phyloP scores from a whole-genome alignment of 2,113 vertebrate species.

The Damaliscus lunatus region DNA sequence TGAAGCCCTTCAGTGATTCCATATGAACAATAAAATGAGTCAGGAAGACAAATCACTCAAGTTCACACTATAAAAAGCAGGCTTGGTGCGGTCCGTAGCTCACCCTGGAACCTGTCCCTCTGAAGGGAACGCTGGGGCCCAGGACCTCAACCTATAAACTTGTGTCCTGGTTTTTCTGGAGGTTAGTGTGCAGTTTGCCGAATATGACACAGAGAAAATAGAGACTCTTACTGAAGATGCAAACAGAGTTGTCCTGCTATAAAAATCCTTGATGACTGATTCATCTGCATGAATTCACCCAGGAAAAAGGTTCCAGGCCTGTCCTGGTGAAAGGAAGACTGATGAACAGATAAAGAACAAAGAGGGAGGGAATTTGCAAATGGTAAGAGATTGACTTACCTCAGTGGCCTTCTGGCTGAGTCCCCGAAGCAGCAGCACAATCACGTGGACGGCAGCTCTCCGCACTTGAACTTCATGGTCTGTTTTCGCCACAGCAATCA shows the following conservation, averaged over 20 bases:
- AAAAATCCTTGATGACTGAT: not conserved
- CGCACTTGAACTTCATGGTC: conserved; percentile 90
- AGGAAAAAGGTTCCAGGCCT: not conserved
- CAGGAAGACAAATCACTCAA: conserved; percentile 13
- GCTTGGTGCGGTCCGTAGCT: not conserved
- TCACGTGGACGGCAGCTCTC: conserved; percentile 91
- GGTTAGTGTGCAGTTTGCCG: not conserved
- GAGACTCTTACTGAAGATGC: not conserved
- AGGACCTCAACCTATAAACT: not conserved
- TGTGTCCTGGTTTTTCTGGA: not conserved
- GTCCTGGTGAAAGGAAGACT: not conserved
- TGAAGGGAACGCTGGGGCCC: not conserved
- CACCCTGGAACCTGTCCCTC: not conserved
- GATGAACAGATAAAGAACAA: not conserved
- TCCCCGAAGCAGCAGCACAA: conserved; percentile 89
- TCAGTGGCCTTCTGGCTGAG: conserved; percentile 90
- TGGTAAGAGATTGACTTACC: conserved; percentile 77
- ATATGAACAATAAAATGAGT: not conserved
- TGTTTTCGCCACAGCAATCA: conserved; percentile 86
- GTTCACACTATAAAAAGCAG: not conserved
- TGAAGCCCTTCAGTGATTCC: not conserved
- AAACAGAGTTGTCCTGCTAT: not conserved
- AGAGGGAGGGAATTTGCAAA: not conserved
- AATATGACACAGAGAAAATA: not conserved
- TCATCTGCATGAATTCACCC: not conserved